These are phyloP conservation scores for Ametastegia equiseti DNA, from an alignment of 2,888 invertebrate species.

Conservation along the genomic window DNA sequence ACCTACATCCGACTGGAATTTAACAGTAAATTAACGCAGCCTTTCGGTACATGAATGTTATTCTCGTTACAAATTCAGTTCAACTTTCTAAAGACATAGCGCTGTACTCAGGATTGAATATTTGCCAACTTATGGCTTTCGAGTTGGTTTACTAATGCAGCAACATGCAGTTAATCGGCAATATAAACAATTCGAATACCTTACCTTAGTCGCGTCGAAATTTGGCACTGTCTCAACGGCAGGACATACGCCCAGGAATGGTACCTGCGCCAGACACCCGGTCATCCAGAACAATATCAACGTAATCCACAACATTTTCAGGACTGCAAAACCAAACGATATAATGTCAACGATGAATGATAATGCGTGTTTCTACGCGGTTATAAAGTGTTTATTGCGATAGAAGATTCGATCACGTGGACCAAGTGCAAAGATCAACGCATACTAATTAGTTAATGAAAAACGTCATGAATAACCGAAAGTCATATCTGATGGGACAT, in stretches of 20 bases:
- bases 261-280: conserved; percentile 78
- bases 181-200: conserved; percentile 51
- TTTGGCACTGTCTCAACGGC: conserved; percentile 79
- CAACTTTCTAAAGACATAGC: conserved; percentile 57
- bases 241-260: conserved; percentile 82
- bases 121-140: not conserved
- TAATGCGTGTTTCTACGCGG: not conserved
- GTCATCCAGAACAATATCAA: conserved; percentile 59
- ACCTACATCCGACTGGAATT: conserved; percentile 6
- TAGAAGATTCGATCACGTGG: not conserved
- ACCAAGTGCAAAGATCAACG: not conserved
- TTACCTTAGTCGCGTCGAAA: conserved; percentile 81
- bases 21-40: conserved; percentile 34
- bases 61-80: conserved; percentile 53
- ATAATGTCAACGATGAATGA: not conserved
- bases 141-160: not conserved
- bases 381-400: not conserved
- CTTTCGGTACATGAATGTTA: conserved; percentile 21
- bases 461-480: not conserved
- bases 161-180: not conserved
- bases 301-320: conserved; percentile 59
- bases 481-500: not conserved
- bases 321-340: too few species aligned
- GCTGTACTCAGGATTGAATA: not conserved
- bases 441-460: not conserved